phyloP scores from a whole-genome alignment of 35 echinoderm and acorn worm genomes.

The Ophioderma brevispina region DNA sequence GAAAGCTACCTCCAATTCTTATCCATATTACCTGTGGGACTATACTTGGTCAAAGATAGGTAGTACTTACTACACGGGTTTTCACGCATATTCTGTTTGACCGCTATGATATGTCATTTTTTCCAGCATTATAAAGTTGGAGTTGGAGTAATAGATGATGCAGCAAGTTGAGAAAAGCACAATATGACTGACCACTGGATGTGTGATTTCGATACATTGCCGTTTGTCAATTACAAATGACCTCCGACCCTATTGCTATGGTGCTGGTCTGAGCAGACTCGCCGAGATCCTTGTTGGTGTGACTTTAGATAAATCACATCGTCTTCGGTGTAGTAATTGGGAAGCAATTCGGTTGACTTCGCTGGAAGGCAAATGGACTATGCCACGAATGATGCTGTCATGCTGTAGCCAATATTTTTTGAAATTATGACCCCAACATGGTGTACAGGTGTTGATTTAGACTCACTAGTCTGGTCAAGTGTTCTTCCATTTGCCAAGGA shows the following conservation, averaged over 20 bases:
- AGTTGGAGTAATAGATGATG: constrained; percentile 84
- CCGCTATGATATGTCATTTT: no score
- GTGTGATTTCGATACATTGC: constrained; percentile 77
- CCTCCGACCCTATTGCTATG: constrained; percentile 7
- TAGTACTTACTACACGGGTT: no score
- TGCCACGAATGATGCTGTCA: constrained; percentile 76
- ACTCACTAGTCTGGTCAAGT: constrained; percentile 33
- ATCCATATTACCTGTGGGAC: not conserved
- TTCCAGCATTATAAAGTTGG: constrained; percentile 91
- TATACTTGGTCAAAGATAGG: not conserved
- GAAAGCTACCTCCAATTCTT: no score
- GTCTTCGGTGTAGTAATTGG: constrained; percentile 81
- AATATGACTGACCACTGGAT: constrained; percentile 62
- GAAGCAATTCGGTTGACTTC: constrained; percentile 49
- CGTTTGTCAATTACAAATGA: constrained; percentile 55
- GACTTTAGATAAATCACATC: constrained; percentile 57
- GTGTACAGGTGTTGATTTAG: not conserved
- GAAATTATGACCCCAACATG: constrained; percentile 17
- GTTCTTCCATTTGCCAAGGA: constrained; percentile 72
- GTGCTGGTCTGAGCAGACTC: constrained; percentile 61
- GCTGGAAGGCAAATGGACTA: constrained; percentile 74
- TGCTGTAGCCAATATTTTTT: constrained; percentile 81
- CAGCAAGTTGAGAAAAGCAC: constrained; percentile 65
- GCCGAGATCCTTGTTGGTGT: constrained; percentile 39
- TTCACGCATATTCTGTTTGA: no score